Conservation (phyloP, 23 tunicate genomes). For the Halocynthia roretzi region DNA sequence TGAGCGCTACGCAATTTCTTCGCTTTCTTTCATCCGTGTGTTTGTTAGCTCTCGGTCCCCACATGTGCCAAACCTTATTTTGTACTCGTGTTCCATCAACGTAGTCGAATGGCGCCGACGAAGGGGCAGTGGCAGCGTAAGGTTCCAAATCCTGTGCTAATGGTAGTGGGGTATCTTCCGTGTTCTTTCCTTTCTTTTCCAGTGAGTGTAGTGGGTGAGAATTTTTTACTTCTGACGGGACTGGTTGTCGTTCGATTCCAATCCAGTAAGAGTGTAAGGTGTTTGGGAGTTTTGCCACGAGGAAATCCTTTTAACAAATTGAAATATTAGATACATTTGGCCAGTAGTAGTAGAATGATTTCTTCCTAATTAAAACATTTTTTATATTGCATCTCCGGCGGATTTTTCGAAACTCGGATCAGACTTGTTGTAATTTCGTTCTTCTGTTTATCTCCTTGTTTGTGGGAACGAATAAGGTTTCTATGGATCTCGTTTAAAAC, state of each 20-base stretch:
- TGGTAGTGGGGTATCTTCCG: neutral
- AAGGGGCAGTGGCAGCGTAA: constrained; percentile 18
- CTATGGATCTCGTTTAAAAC: no score
- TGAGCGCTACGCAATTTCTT: constrained; percentile 35
- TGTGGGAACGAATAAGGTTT: no score
- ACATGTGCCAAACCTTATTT: constrained; percentile 59
- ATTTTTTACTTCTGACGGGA: neutral
- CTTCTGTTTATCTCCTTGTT: no score
- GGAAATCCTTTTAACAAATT: constrained; percentile 36
- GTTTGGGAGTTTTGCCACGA: constrained; percentile 38
- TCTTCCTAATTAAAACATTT: neutral
- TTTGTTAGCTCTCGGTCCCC: constrained; percentile 27
- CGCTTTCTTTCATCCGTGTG: constrained; percentile 4
- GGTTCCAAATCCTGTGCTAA: constrained; percentile 1
- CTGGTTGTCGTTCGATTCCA: constrained; percentile 49
- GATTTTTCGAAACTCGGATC: no score
- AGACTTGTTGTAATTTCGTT: no score
- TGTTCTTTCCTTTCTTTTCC: neutral
- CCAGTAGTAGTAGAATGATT: neutral
- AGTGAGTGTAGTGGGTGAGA: neutral
- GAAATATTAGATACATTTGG: neutral
- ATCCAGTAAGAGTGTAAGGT: constrained; percentile 52
- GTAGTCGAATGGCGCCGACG: constrained; percentile 40
- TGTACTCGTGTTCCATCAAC: constrained; percentile 77
- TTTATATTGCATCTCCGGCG: neutral